These are phyloP conservation scores for Cryptoprocta ferox DNA, from an alignment of 2,797 vertebrate genomes.

Conservation along the genomic window DNA sequence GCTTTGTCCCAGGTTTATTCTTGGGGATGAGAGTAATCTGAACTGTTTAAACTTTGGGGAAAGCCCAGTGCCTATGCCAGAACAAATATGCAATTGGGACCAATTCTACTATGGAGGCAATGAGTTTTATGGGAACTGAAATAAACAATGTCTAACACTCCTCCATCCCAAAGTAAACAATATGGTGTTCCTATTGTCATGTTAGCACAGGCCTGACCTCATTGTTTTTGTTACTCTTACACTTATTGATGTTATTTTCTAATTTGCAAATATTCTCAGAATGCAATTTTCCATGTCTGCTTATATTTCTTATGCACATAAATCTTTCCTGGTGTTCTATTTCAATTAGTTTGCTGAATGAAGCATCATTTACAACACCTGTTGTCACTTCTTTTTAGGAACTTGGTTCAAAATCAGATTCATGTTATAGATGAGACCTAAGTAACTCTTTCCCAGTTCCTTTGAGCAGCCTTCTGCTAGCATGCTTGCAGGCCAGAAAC, in stretches of 20 bases:
- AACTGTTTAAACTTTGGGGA: not conserved
- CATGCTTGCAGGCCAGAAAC: not conserved
- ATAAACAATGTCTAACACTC: not conserved
- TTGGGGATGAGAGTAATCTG: not conserved
- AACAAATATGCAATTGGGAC: not conserved
- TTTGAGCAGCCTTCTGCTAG: not conserved
- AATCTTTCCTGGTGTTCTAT: not conserved
- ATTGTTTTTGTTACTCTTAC: not conserved
- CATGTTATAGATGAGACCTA: not conserved
- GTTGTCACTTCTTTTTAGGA: not conserved
- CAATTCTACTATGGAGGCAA: not conserved
- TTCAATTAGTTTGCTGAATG: not conserved
- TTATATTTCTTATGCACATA: not conserved
- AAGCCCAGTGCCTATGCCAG: not conserved
- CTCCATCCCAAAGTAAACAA: not conserved
- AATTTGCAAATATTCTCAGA: constrained; percentile 3
- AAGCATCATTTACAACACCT: not conserved
- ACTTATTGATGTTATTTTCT: not conserved
- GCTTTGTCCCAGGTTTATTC: not conserved
- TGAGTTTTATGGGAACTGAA: not conserved
- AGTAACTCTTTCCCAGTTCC: not conserved
- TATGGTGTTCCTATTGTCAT: not conserved
- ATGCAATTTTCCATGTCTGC: not conserved
- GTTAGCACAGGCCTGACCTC: not conserved
- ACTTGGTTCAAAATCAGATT: constrained; percentile 10